Percentiles rank a stretch among this genome's conserved stretches.
phyloP scores from a whole-genome alignment of 92 coral and sea anemone species.

The Porites divaricata region DNA sequence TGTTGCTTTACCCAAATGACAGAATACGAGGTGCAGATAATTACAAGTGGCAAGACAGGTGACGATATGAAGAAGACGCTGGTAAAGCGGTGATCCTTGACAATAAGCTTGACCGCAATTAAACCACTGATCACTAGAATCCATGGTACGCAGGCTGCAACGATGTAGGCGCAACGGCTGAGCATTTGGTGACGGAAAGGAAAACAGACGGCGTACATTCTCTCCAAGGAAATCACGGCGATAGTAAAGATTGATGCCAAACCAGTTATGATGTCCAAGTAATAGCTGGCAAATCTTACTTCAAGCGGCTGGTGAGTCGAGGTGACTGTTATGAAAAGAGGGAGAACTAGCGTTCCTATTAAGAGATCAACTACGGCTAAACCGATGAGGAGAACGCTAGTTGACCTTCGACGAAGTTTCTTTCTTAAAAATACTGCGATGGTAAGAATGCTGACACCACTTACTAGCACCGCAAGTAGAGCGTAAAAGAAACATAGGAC shows the following conservation, averaged over 20 bases:
- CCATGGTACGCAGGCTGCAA: constrained; percentile 29
- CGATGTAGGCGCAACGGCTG: constrained; percentile 4
- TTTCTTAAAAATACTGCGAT: neutral
- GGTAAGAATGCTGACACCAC: neutral
- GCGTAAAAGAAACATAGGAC: neutral
- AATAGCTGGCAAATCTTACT: constrained; percentile 4
- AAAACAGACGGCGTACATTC: constrained; percentile 46
- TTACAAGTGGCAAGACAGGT: constrained; percentile 1
- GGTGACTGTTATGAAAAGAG: neutral
- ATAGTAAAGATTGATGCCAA: constrained; percentile 33
- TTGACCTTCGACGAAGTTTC: neutral
- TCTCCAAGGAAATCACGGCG: constrained; percentile 35
- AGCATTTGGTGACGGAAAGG: constrained; percentile 41
- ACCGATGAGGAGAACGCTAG: neutral
- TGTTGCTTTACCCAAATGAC: constrained; percentile 39
- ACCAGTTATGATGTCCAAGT: constrained; percentile 32
- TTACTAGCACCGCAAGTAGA: neutral
- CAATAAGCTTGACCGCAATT: neutral
- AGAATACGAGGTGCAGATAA: constrained; percentile 23
- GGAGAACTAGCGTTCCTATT: neutral
- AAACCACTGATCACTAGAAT: constrained; percentile 3
- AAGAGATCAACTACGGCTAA: neutral
- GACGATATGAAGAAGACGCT: constrained; percentile 18
- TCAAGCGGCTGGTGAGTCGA: neutral
- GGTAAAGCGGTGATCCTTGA: neutral